These are phyloP conservation scores for Microtus richardsoni DNA, from an alignment of 2,113 vertebrate species.

Conservation along the genomic window DNA sequence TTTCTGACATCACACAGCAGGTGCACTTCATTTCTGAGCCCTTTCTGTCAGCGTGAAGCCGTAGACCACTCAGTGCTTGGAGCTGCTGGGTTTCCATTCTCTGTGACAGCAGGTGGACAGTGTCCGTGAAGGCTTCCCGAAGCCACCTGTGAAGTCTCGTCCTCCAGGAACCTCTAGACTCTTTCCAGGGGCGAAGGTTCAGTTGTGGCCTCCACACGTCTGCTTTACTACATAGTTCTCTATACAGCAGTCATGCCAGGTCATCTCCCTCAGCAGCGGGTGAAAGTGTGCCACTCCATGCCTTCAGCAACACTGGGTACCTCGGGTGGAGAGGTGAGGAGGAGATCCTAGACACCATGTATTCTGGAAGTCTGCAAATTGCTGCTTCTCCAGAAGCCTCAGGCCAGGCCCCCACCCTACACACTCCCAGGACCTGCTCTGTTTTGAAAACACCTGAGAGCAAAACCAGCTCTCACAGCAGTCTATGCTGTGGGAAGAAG, in stretches of 20 bases:
- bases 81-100: not conserved
- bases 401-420: no score
- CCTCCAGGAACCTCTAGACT: not conserved
- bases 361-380: not conserved
- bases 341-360: not conserved
- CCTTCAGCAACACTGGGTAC: not conserved
- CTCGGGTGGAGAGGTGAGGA: not conserved
- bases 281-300: not conserved
- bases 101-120: not conserved
- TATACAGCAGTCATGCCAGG: not conserved
- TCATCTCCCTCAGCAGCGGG: not conserved
- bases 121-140: not conserved
- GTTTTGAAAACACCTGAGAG: not conserved
- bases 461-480: not conserved
- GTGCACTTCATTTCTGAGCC: not conserved
- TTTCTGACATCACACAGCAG: not conserved
- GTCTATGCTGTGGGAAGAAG: not conserved
- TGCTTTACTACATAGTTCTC: not conserved
- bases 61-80: not conserved
- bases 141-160: not conserved
- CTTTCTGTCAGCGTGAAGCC: not conserved
- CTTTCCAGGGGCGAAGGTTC: not conserved
- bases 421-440: not conserved
- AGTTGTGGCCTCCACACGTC: not conserved
- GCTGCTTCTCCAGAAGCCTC: not conserved